Conservation (phyloP, 35 echinoderm and acorn worm genomes). For the Amphiura filiformis region DNA sequence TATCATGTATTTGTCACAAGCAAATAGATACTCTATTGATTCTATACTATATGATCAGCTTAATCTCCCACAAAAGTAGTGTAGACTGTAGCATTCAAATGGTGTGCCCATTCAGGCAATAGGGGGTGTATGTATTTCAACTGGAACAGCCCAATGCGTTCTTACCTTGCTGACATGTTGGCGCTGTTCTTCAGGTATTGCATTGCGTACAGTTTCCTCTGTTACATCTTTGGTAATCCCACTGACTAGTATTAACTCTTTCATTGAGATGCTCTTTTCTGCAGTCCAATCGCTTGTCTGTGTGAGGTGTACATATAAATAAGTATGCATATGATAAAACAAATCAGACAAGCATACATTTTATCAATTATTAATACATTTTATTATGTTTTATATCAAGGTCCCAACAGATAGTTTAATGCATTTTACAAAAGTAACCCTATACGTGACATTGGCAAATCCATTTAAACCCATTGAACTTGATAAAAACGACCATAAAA, state of each 20-base stretch:
- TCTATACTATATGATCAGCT: too few relatives aligned
- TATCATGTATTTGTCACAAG: too few relatives aligned
- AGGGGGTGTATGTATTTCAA: too few relatives aligned
- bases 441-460: too few relatives aligned
- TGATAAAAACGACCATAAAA: too few relatives aligned
- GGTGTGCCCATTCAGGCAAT: too few relatives aligned
- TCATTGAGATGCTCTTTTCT: constrained; percentile 52
- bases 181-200: constrained; percentile 46
- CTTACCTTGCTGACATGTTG: constrained; percentile 32
- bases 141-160: neutral
- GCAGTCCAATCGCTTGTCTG: constrained; percentile 79
- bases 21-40: too few relatives aligned
- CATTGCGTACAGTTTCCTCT: constrained; percentile 43
- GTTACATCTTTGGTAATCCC: constrained; percentile 72
- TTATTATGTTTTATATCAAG: neutral
- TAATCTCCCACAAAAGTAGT: too few relatives aligned
- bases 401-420: neutral
- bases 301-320: neutral
- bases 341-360: neutral
- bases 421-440: too few relatives aligned
- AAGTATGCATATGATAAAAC: neutral
- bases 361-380: neutral
- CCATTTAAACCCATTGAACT: too few relatives aligned
- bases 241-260: constrained; percentile 53
- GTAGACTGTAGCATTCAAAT: too few relatives aligned